Base-by-base conservation (phyloP, 1,140 invertebrate genomes). In the Drosophila pachea region DNA sequence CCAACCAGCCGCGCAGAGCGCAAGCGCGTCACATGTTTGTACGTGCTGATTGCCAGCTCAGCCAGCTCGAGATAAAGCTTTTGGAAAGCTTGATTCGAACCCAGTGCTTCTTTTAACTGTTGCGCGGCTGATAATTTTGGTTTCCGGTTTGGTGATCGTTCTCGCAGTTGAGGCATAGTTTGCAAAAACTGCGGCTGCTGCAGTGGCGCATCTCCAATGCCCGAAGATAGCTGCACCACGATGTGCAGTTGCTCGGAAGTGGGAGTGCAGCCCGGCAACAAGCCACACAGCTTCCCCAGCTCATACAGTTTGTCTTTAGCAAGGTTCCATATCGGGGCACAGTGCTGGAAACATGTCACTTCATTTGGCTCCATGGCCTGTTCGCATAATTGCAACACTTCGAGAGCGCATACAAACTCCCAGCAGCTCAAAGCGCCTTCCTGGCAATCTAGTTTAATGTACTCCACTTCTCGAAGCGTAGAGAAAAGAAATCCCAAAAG, bases 41-140 rank as follows among this genome's bases (percentile, higher is more conserved):
- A 99, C 0, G 97, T 99, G 45, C 97, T 96, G 93, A 98, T 98
- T 0, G 97, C 97, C 63, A 98, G 90, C 90, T 99, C 98, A 7
- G 97, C 95, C 45, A 99, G 90, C 89, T 98, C 97, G 62, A 99
- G 90, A 88, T 98, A 99, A 73, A 97, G 94, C 87, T 95, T 95
- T 74, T 95, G 94, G 89, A 98, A 99, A 16, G 94, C 93, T 66
- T 95, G 94, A 88, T 96, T 96, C 0, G 96, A 97, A 45, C 96
- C 96, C 0, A 99, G 89, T 0, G 97, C 96, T 88, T 97, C 95
- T 90, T 98, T 97, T 0, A 99, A 90, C 87, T 95, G 94, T 66
- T 97, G 95, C 1, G 95, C 94, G 0, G 95, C 94, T 9, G 94
- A 88, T 66, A 86, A 73, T 42, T 90, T 90, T 2, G 87, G 77